Evolutionary conservation across 2,113 vertebrate genomes (phyloP), one percentile per base, ranked within the genome.

Genomic region (Phyllostomus hastatus): DNA sequence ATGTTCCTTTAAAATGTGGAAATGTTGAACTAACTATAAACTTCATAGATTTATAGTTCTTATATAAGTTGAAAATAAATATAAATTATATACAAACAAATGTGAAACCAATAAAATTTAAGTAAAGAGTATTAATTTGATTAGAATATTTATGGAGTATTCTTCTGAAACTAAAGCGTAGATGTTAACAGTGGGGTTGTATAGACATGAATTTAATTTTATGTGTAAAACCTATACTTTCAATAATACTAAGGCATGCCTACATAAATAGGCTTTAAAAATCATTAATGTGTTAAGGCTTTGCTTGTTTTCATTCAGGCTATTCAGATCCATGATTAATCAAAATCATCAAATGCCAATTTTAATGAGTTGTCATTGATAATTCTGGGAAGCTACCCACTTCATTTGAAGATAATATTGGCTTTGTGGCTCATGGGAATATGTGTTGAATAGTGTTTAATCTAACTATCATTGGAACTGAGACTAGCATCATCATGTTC

Each of bases 361-460:
- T 96, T 96, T 95, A 97, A 97, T 97, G 97, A 95, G 94, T 54
- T 80, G 86, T 95, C 72, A 10, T n/a, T 90, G 94, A 90, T 64
- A 88, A 89, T 90, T 64, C 69, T 17, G 26, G 46, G 82, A 91
- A 89, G 86, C 48, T 38, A 69, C 54, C 48, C 78, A 8, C 73
- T 87, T 95, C 83, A 95, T 94, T 70, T 93, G 95, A 95, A 95
- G 95, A 95, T 95, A 86, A 96, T 59, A 35, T 88, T 91, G 81
- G 88, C 72, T 35, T 64, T 33, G 20, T 76, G n/a, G 67, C 91
- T 90, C 81, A 79, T 46, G 96, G 93, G 88, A 91, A 94, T 86
- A 43, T 31, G 67, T 94, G n/a, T 75, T 89, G 91, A 96, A 94
- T 89, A 82, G 93, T 82, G 80, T 83, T 79, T 92, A 75, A 95